Evolutionary conservation across 2,113 vertebrate genomes (phyloP).

Genomic region (Falco punctatus): DNA sequence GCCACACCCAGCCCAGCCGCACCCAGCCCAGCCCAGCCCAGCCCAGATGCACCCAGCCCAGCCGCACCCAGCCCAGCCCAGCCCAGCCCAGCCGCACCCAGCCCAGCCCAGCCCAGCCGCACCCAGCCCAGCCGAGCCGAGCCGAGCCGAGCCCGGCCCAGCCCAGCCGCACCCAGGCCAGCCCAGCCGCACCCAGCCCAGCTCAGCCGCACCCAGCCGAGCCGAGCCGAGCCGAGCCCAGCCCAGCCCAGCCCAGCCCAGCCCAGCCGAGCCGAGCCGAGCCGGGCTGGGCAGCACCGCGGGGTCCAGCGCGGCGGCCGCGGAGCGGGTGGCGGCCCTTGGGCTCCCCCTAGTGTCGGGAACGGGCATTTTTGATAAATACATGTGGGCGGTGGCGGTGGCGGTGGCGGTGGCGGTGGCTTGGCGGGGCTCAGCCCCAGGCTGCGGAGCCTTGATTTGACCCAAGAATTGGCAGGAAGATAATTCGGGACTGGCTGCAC

Average conservation of each 20-base stretch:
- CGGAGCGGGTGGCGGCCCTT: conserved; percentile 13
- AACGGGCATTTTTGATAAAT: neutral
- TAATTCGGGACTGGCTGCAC: no score
- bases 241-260: no score
- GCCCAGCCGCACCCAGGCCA: no score
- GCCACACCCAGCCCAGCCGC: no score
- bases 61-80: no score
- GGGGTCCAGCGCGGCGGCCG: neutral
- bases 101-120: neutral
- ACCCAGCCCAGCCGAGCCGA: neutral
- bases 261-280: neutral
- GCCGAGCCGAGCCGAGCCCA: neutral
- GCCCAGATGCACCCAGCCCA: no score
- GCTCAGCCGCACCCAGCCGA: no score
- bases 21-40: no score
- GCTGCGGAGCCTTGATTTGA: neutral
- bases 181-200: no score
- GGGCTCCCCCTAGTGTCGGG: conserved; percentile 61
- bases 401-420: rapidly evolving
- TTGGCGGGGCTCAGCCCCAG: neutral
- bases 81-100: no score
- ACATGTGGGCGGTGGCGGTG: rapidly evolving
- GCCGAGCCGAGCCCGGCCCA: neutral
- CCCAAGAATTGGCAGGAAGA: neutral
- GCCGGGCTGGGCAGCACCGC: neutral